Evolutionary conservation across 2,113 vertebrate species (phyloP).

Genomic region (Brachirus orientalis): DNA sequence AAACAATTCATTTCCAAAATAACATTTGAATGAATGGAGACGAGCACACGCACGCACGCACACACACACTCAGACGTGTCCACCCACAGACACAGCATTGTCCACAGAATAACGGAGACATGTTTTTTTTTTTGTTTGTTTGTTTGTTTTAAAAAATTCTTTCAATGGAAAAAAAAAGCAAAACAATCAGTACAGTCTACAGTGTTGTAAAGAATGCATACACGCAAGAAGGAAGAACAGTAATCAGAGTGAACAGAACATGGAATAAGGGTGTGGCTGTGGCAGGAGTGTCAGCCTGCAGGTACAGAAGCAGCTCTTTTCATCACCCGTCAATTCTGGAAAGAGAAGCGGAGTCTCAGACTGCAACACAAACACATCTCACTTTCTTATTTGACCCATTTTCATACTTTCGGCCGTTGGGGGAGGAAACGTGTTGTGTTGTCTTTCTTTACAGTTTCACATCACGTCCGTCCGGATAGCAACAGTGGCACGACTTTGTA

Average conservation of each 20-base stretch:
- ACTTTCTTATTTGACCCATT: neutral
- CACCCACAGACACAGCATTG: constrained; percentile 22
- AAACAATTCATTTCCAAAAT: constrained; percentile 38
- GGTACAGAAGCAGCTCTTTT: too few species aligned
- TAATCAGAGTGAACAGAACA: constrained; percentile 8
- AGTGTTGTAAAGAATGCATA: constrained; percentile 10
- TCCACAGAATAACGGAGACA: constrained; percentile 35
- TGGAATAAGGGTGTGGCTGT: constrained; percentile 15
- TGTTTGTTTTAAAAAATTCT: constrained; percentile 29
- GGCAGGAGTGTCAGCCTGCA: constrained; percentile 16
- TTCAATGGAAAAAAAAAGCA: constrained; percentile 18
- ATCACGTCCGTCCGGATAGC: neutral
- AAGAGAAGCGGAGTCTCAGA: too few species aligned
- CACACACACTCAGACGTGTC: constrained; percentile 27
- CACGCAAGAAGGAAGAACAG: constrained; percentile 11
- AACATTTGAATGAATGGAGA: constrained; percentile 28
- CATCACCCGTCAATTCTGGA: too few species aligned
- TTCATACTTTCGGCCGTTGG: neutral
- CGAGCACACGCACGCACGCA: too few species aligned
- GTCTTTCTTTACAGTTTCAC: neutral
- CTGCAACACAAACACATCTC: neutral
- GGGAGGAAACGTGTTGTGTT: neutral
- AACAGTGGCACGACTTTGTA: neutral
- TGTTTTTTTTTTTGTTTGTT: neutral
- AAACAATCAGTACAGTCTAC: constrained; percentile 36